Conservation (phyloP, 2,888 invertebrate species). For the Phytoseiulus persimilis region DNA sequence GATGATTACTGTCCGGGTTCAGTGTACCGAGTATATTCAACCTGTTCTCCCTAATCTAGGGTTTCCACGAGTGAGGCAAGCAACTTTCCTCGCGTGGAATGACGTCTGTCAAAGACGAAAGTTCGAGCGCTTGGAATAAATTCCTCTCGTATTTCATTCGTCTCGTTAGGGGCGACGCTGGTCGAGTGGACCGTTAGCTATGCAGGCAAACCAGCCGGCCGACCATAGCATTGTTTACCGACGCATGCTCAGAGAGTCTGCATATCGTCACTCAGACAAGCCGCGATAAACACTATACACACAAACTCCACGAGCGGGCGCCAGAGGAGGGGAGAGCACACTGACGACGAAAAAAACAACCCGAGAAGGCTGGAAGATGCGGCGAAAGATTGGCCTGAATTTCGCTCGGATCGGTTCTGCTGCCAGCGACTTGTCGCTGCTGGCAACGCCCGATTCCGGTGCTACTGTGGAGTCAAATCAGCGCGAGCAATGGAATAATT, state of each 20-base stretch:
- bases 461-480: too few species aligned
- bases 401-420: background rate
- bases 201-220: too few species aligned
- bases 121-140: background rate
- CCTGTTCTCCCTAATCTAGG: too few species aligned
- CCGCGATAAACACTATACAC: background rate
- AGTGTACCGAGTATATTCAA: too few species aligned
- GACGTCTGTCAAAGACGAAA: background rate
- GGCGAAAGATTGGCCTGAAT: background rate
- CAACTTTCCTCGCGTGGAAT: background rate
- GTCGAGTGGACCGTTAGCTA: background rate
- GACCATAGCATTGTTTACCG: background rate
- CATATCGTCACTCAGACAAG: background rate
- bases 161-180: background rate
- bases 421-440: background rate
- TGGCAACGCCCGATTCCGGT: background rate
- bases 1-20: too few species aligned
- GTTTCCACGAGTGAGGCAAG: background rate
- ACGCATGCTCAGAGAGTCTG: background rate
- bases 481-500: background rate
- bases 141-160: background rate
- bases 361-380: background rate
- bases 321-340: background rate
- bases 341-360: background rate
- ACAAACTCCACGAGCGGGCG: background rate